Percentiles rank a stretch among this genome's conserved stretches.
Evolutionary conservation across 2,888 invertebrate genomes (phyloP).

Genomic region (Parnassius glacialis): DNA sequence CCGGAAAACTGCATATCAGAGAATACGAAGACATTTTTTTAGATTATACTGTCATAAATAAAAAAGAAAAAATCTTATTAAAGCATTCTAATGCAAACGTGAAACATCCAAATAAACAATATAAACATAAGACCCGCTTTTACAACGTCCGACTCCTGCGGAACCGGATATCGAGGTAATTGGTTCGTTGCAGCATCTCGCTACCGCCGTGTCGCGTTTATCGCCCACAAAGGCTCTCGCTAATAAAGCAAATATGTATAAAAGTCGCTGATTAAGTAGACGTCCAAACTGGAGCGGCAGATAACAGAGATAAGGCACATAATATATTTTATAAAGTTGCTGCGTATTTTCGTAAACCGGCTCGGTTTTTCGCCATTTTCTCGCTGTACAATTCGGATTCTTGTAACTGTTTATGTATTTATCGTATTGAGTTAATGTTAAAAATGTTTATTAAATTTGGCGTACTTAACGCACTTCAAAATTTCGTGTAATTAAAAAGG

Average conservation of each 20-base stretch:
- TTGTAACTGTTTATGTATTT: conserved; percentile 19
- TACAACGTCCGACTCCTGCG: conserved; percentile 3
- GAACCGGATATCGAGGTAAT: conserved; percentile 1
- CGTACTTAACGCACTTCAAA: background rate
- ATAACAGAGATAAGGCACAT: conserved; percentile 13
- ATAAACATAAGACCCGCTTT: background rate
- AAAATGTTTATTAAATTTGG: conserved; percentile 2
- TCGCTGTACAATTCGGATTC: background rate
- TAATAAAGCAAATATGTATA: conserved; percentile 15
- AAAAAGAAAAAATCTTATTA: too few relatives aligned
- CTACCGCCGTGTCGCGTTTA: conserved; percentile 5
- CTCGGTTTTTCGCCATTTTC: conserved; percentile 18
- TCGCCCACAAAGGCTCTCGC: conserved; percentile 4
- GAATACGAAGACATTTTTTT: too few relatives aligned
- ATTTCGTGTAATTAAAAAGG: conserved; percentile 23
- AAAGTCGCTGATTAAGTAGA: conserved; percentile 16
- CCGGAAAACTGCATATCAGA: too few relatives aligned
- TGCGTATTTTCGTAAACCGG: background rate
- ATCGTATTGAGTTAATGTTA: background rate
- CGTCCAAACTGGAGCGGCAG: conserved; percentile 17
- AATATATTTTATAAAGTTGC: background rate
- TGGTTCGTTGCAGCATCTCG: background rate
- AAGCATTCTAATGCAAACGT: too few relatives aligned
- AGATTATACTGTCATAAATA: too few relatives aligned
- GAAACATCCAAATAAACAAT: background rate